phyloP scores from a whole-genome alignment of 2,797 vertebrate species.

The Girardinus metallicus region DNA sequence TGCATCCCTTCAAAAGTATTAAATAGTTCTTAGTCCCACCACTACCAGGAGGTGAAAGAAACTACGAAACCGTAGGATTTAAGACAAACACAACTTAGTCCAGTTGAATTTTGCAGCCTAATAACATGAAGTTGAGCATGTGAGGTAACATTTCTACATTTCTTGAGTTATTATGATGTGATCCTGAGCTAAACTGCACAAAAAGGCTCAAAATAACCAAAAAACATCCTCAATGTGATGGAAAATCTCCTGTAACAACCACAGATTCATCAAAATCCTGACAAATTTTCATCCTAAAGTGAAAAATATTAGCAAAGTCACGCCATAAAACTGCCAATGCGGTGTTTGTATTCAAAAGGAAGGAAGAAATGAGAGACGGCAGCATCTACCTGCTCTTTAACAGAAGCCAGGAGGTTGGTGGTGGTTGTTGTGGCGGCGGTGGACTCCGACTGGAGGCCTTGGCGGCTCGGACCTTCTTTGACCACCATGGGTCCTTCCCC shows the following conservation, averaged over 20 bases:
- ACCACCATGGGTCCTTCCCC: constrained; percentile 74
- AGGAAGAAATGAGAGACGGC: constrained; percentile 29
- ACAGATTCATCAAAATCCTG: neutral
- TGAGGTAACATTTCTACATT: too few relatives aligned
- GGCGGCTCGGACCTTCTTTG: constrained; percentile 82
- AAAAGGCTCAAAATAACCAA: neutral
- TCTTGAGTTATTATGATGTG: too few relatives aligned
- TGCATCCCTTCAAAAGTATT: too few relatives aligned
- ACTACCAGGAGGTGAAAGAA: too few relatives aligned
- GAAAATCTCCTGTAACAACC: neutral
- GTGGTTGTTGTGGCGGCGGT: constrained; percentile 84
- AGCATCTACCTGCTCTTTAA: constrained; percentile 92
- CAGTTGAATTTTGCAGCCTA: too few relatives aligned
- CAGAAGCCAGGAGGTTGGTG: constrained; percentile 94
- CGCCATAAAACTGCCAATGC: neutral
- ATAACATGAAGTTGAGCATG: too few relatives aligned
- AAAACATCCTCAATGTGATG: neutral
- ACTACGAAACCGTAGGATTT: too few relatives aligned
- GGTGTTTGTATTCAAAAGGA: neutral
- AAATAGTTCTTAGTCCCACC: too few relatives aligned
- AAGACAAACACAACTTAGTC: too few relatives aligned
- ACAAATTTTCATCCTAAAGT: neutral
- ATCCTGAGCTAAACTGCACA: too few relatives aligned
- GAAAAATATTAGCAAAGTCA: neutral
- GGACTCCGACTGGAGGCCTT: constrained; percentile 81